Base-by-base conservation (phyloP, 2,797 vertebrate genomes). In the Xenopus petersii region DNA sequence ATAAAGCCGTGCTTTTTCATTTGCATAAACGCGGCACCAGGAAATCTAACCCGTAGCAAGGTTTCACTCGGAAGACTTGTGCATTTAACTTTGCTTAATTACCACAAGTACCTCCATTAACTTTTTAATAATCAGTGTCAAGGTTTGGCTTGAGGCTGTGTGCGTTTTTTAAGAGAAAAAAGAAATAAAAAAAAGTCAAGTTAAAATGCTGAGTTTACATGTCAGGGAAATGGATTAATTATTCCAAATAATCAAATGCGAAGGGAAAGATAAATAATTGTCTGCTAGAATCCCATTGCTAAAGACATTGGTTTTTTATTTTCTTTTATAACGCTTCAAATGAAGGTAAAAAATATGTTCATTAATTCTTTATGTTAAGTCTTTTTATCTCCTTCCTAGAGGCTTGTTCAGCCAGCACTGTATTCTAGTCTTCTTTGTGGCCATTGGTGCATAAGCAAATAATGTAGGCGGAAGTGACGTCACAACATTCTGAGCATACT, bases 1-100 rank as follows among this genome's bases (percentile, higher is more conserved):
- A 92, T 88, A 90, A 91, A 90, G 80, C 84, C 85, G 86, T 90
- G 87, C 88, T 30, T 30, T 89, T 89, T 82, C 82, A 90, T 91
- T 92, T 92, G 87, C 89, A 91, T 91, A 89, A 91, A 92, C 87
- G 89, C 4, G 85, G 87, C 84, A 86, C 86, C 83, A 86, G 84
- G 85, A 82, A 89, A 83, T 81, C 84, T 83, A 85, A 88, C 83
- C 84, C 86, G 65, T 87, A 86, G 89, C 84, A 88, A 86, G 83
- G 86, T 87, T 88, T 88, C 87, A 85, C 83, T 84, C 87, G 80
- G 70, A 84, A 87, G 83, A 86, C 58, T 75, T 86, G 85, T 63
- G 72, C 77, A 80, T 85, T 88, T 86, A 90, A 88, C 89, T 87
- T 86, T 83, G 84, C 82, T 85, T 91, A 90, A 93, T 92, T 88